Evolutionary conservation across 2,797 vertebrate species (phyloP), one percentile per base, ranked within the genome.

Genomic region (Cuculus canorus): DNA sequence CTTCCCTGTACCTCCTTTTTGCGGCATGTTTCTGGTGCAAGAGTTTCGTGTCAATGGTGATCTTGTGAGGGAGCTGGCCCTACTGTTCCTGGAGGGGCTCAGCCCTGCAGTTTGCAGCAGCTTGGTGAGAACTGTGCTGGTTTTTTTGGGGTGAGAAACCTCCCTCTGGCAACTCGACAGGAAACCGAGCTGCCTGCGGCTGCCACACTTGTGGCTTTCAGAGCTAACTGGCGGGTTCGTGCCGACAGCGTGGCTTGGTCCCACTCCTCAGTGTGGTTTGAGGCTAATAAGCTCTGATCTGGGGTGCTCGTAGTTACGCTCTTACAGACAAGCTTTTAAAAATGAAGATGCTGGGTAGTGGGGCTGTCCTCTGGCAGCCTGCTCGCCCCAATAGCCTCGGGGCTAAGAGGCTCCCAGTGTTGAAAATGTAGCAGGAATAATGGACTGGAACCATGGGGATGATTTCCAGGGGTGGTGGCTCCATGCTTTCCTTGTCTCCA

Each of bases 91-190:
- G 50, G 47, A 32, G 88, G 63, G 45, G 9, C 33, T 87, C 61
- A 64, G 70, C 43, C 22, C 27, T 0, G 0, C 1, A 11, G 22
- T 65, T 77, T 0, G 1, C 7, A 22, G 78, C 14, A 11, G 7
- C 47, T 45, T 68, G 48, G 63, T 47, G 65, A 64, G 75, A 77
- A 18, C 47, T 4, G 6, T 84, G 35, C 27, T 4, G 12, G 25
- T 68, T 84, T 82, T 17, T 59, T n/a, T 41, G 53, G 35, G 57
- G n/a, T 71, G 27, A 9, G 41, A 57, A 93, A 57, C 41, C 41
- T 59, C 52, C 35, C 21, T 41, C 41, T 0, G 1, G 52, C 59
- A 57, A 43, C 13, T 11, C 6, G 0, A 4, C 41, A 92, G 77
- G 90, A 81, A 95, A 54, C 57, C 2, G 1, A 13, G 3, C 13